These are phyloP conservation scores for Sebastes variabilis DNA, from an alignment of 2,797 vertebrate species.

Conservation along the genomic window DNA sequence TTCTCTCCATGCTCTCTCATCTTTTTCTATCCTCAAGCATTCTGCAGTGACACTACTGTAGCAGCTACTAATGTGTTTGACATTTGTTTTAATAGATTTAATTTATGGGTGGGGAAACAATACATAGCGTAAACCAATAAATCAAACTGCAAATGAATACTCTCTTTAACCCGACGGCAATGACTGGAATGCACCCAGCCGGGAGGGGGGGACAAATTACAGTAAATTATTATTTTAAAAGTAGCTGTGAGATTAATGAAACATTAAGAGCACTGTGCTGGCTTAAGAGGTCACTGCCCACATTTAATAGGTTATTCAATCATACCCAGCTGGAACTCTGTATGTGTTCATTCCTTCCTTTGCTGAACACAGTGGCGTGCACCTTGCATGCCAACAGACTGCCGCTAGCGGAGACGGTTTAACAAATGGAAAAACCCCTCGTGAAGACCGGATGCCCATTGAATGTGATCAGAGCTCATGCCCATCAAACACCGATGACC, in stretches of 20 bases:
- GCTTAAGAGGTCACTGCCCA: slow-evolving; percentile 79
- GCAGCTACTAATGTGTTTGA: slow-evolving; percentile 74
- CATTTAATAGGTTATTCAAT: slow-evolving; percentile 82
- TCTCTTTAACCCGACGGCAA: slow-evolving; percentile 64
- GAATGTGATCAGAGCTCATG: slow-evolving; percentile 23
- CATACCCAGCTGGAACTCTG: slow-evolving; percentile 67
- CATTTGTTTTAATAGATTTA: slow-evolving; percentile 79
- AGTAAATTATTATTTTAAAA: slow-evolving; percentile 78
- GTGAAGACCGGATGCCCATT: slow-evolving; percentile 8
- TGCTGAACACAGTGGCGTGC: slow-evolving; percentile 37
- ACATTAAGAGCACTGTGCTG: slow-evolving; percentile 69
- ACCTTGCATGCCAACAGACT: slow-evolving; percentile 47
- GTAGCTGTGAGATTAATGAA: slow-evolving; percentile 78
- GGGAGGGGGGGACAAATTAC: slow-evolving; percentile 20
- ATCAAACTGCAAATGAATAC: slow-evolving; percentile 74
- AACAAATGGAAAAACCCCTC: slow-evolving; percentile 19
- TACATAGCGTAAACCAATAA: slow-evolving; percentile 69
- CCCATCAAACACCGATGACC: slow-evolving; percentile 35
- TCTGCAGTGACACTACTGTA: slow-evolving; percentile 59
- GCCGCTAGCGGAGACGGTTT: slow-evolving; percentile 13
- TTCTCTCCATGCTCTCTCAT: slow-evolving; percentile 50
- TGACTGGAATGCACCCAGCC: slow-evolving; percentile 52
- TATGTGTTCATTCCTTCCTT: slow-evolving; percentile 39
- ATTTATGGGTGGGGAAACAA: slow-evolving; percentile 68
- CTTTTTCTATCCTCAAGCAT: slow-evolving; percentile 61